A percentile compares a stretch with the other conserved stretches of the same genome.
phyloP scores from a whole-genome alignment of 1,140 invertebrate species.

The Papilio dardanus region DNA sequence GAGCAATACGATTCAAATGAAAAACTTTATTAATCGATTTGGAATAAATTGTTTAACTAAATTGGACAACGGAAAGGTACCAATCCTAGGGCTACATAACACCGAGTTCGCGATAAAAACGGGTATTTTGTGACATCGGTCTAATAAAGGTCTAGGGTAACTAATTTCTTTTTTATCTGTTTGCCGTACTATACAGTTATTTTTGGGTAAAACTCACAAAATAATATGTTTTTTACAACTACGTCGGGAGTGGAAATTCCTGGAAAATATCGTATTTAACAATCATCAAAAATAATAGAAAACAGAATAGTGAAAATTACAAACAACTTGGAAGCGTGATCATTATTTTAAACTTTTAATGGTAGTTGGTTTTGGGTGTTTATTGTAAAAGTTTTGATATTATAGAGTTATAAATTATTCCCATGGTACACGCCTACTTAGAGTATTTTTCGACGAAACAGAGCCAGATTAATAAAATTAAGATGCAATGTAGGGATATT shows the following conservation, averaged over 20 bases:
- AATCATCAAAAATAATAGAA: too few species aligned
- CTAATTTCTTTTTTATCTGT: too few species aligned
- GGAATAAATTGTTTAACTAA: background rate
- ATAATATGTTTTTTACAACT: too few species aligned
- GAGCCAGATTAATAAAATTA: background rate
- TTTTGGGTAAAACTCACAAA: too few species aligned
- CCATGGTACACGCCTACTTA: background rate
- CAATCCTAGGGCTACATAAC: too few species aligned
- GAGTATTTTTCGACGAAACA: background rate
- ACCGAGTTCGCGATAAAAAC: too few species aligned
- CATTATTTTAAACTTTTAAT: slow-evolving; percentile 27
- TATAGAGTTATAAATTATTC: slow-evolving; percentile 7
- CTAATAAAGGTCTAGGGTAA: too few species aligned
- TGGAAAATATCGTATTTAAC: too few species aligned
- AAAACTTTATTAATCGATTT: background rate
- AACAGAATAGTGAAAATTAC: background rate
- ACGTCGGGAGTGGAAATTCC: too few species aligned
- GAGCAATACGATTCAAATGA: slow-evolving; percentile 14
- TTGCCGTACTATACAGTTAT: too few species aligned
- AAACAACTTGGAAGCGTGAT: background rate
- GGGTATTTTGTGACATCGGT: too few species aligned
- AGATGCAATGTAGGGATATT: too few species aligned
- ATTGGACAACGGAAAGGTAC: background rate
- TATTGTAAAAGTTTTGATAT: slow-evolving; percentile 29
- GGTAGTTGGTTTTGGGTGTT: slow-evolving; percentile 16